A percentile compares a stretch with the other conserved stretches of the same genome.
Evolutionary conservation across 2,888 invertebrate genomes (phyloP).

Genomic region (Formica aserva): DNA sequence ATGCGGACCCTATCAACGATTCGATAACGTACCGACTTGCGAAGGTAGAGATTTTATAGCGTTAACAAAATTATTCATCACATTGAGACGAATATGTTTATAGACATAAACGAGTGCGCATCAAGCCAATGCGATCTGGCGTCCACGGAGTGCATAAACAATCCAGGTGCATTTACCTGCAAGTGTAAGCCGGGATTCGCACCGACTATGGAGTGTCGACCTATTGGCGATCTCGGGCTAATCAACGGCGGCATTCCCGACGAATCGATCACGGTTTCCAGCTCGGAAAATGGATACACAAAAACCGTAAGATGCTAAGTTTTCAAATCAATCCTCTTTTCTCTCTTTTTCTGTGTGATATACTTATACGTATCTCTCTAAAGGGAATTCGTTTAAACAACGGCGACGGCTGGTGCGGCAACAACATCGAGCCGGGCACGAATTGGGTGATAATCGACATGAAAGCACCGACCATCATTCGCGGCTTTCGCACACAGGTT

Average conservation of each 20-base stretch:
- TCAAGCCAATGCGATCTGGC: slow-evolving; percentile 96
- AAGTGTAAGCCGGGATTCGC: slow-evolving; percentile 94
- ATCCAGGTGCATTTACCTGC: slow-evolving; percentile 95
- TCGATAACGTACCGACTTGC: slow-evolving; percentile 94
- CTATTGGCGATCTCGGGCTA: slow-evolving; percentile 95
- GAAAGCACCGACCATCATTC: slow-evolving; percentile 94
- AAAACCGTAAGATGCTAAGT: slow-evolving; percentile 89
- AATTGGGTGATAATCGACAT: slow-evolving; percentile 96
- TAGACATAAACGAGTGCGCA: slow-evolving; percentile 95
- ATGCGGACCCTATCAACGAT: slow-evolving; percentile 94
- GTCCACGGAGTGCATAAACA: slow-evolving; percentile 96
- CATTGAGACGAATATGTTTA: slow-evolving; percentile 2
- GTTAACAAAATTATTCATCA: neutral
- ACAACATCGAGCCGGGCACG: slow-evolving; percentile 92
- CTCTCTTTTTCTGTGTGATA: neutral
- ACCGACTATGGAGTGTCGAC: slow-evolving; percentile 95
- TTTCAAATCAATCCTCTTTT: neutral
- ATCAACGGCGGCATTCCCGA: slow-evolving; percentile 96
- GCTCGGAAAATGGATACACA: slow-evolving; percentile 92
- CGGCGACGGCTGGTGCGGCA: slow-evolving; percentile 96
- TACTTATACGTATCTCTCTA: neutral
- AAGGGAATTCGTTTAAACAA: slow-evolving; percentile 94
- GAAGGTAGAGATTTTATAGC: slow-evolving; percentile 87
- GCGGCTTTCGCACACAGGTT: slow-evolving; percentile 96
- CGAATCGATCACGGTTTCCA: slow-evolving; percentile 94